These are phyloP conservation scores for Sinopyrophorus schimmeli DNA, from an alignment of 2,888 invertebrate genomes.

Conservation along the genomic window DNA sequence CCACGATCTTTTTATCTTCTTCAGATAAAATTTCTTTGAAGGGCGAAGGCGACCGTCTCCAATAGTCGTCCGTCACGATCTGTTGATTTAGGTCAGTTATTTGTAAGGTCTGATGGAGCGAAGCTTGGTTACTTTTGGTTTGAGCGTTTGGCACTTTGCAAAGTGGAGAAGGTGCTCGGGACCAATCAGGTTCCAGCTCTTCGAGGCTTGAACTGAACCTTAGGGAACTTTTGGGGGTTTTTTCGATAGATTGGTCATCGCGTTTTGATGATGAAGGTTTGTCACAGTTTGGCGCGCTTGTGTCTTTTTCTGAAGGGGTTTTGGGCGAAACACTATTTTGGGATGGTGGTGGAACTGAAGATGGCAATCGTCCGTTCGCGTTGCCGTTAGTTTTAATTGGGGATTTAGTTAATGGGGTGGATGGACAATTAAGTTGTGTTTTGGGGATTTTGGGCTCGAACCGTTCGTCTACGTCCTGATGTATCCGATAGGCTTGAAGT, in stretches of 20 bases:
- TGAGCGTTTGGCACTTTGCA: background rate
- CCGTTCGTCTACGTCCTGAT: conserved; percentile 2
- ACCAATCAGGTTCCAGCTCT: conserved; percentile 39
- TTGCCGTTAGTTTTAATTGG: no score
- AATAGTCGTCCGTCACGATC: conserved; percentile 56
- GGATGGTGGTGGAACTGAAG: background rate
- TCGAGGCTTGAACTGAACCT: conserved; percentile 43
- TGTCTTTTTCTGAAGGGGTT: background rate
- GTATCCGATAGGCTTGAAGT: conserved; percentile 47
- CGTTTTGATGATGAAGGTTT: background rate
- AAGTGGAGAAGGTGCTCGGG: conserved; percentile 17
- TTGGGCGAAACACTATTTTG: background rate
- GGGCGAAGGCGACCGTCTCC: conserved; percentile 56
- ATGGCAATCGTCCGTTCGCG: no score
- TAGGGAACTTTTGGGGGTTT: no score
- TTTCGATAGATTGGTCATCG: no score
- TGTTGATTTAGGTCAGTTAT: conserved; percentile 52
- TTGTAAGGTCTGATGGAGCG: conserved; percentile 42
- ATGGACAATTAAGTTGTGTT: background rate
- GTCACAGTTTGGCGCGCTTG: background rate
- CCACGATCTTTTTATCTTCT: no score
- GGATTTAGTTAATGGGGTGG: no score
- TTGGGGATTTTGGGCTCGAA: background rate
- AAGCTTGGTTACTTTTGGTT: conserved; percentile 7
- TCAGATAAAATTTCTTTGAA: conserved; percentile 34